These are phyloP conservation scores for Isurus oxyrinchus DNA, from an alignment of 2,113 vertebrate genomes.

Conservation along the genomic window DNA sequence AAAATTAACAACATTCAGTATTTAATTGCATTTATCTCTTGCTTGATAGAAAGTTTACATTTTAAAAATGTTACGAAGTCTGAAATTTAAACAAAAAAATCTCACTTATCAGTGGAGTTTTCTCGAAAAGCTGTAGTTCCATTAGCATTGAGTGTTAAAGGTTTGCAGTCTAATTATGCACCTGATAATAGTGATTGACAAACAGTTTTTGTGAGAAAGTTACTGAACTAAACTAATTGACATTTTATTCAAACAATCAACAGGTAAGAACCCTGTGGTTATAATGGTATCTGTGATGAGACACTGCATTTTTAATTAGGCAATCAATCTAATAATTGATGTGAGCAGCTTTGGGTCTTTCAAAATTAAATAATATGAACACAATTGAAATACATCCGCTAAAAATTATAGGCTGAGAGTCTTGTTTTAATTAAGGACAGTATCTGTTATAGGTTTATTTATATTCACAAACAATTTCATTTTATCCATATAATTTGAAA, in stretches of 20 bases:
- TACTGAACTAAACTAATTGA: not conserved
- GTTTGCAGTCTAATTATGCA: not conserved
- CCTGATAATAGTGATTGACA: not conserved
- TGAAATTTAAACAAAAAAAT: not conserved
- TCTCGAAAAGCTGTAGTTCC: not conserved
- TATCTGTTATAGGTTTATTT: not conserved
- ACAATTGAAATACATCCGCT: not conserved
- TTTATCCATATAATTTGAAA: not conserved
- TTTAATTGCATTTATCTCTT: not conserved
- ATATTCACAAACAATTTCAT: not conserved
- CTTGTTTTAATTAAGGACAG: not conserved
- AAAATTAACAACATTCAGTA: not conserved
- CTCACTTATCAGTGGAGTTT: not conserved
- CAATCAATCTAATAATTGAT: not conserved
- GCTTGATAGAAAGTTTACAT: not conserved
- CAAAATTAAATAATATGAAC: conserved; percentile 12
- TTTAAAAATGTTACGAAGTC: not conserved
- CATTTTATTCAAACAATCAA: not conserved
- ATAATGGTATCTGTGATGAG: not conserved
- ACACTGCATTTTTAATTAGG: not conserved
- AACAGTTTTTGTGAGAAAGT: not conserved
- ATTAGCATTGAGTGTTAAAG: not conserved
- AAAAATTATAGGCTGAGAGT: not conserved
- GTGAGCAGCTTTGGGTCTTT: not conserved
- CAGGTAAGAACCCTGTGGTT: not conserved